These are phyloP conservation scores for Diaphora mendica DNA, from an alignment of 2,888 invertebrate genomes.

Conservation along the genomic window DNA sequence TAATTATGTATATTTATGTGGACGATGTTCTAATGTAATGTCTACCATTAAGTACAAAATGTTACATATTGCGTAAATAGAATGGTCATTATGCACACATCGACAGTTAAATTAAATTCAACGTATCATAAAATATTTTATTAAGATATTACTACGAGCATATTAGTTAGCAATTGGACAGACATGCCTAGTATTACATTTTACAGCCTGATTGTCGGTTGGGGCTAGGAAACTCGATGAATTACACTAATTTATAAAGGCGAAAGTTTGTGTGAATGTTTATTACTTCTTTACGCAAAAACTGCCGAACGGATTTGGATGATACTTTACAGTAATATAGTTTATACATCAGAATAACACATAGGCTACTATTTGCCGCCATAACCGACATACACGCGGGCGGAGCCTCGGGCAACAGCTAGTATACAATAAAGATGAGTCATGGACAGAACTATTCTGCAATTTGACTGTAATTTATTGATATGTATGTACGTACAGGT, in stretches of 20 bases:
- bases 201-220: conserved; percentile 7
- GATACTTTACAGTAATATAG: no score
- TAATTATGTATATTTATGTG: conserved; percentile 31
- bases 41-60: conserved; percentile 33
- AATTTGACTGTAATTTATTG: no score
- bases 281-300: no score
- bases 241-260: no score
- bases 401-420: no score
- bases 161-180: conserved; percentile 23
- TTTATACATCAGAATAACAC: no score
- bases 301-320: no score
- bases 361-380: no score
- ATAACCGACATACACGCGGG: no score
- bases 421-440: not conserved
- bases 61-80: conserved; percentile 40
- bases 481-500: no score
- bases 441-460: not conserved
- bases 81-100: conserved; percentile 33
- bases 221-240: conserved; percentile 12
- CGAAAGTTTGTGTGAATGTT: no score
- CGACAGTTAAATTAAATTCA: conserved; percentile 37
- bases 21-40: conserved; percentile 38
- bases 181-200: conserved; percentile 11
- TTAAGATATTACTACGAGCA: conserved; percentile 24
- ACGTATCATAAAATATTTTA: conserved; percentile 37